A percentile compares a stretch with the other conserved stretches of the same genome.
Conservation (phyloP, 2,797 vertebrate genomes). For the Arctocebus calabarensis region DNA sequence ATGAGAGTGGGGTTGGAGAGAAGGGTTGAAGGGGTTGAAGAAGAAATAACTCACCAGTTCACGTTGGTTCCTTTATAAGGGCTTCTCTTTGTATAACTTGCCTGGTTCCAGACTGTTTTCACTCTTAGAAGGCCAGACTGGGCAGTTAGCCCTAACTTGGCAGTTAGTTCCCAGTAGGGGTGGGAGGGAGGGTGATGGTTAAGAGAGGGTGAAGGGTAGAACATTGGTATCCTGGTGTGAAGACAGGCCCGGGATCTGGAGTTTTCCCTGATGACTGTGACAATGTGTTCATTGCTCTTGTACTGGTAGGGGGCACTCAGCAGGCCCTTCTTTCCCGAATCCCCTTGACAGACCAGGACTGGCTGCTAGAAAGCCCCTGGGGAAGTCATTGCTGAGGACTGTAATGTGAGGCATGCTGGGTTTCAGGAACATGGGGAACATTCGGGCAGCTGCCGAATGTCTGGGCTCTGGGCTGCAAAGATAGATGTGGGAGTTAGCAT, state of each 20-base stretch:
- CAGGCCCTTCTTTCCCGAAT: not conserved
- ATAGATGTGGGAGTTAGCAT: conserved; percentile 28
- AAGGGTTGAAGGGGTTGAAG: not conserved
- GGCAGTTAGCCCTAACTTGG: not conserved
- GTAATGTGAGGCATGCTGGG: not conserved
- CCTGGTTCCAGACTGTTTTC: not conserved
- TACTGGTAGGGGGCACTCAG: not conserved
- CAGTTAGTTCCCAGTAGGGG: not conserved
- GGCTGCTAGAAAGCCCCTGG: not conserved
- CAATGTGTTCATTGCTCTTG: not conserved
- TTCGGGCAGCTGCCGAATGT: conserved; percentile 20
- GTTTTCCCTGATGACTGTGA: not conserved
- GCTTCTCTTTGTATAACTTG: not conserved
- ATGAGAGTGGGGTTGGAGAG: not conserved
- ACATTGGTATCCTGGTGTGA: not conserved
- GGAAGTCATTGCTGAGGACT: not conserved
- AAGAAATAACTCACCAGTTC: not conserved
- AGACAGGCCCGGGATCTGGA: conserved; percentile 18
- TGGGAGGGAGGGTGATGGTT: not conserved
- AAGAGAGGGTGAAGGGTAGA: not conserved
- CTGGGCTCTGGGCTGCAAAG: conserved; percentile 10
- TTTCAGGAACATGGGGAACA: not conserved
- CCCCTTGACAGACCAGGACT: not conserved
- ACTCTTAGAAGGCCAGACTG: not conserved
- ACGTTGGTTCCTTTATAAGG: not conserved